Evolutionary conservation across 2,113 vertebrate genomes (phyloP).

Genomic region (Cephalopholis sonnerati): DNA sequence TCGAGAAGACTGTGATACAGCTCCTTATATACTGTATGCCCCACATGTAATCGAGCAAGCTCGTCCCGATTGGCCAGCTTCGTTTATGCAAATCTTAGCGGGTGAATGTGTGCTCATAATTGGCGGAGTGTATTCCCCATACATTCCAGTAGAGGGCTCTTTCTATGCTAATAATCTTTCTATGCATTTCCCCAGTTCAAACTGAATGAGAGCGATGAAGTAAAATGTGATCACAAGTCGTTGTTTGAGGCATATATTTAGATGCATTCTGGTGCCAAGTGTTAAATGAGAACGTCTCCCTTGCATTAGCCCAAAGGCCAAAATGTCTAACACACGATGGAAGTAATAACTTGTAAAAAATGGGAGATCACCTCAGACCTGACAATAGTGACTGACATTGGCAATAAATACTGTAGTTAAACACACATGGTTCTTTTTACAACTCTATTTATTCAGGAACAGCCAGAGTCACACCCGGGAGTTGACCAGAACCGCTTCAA

Average conservation of each 20-base stretch:
- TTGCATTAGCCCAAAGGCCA: background rate
- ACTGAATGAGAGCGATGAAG: background rate
- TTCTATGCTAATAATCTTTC: too few relatives aligned
- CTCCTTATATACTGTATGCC: too few relatives aligned
- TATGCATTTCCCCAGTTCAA: background rate
- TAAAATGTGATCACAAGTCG: background rate
- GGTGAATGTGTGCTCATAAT: too few relatives aligned
- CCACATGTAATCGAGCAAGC: too few relatives aligned
- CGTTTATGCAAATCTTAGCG: too few relatives aligned
- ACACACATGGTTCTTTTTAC: background rate
- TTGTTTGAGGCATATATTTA: background rate
- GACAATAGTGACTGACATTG: background rate
- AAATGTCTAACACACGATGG: background rate
- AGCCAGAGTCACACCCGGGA: constrained; percentile 9
- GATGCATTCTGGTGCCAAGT: background rate
- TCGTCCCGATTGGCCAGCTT: too few relatives aligned
- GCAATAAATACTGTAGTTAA: too few relatives aligned
- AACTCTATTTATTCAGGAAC: background rate
- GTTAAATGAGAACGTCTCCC: too few relatives aligned
- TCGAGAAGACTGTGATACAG: too few relatives aligned
- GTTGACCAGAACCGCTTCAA: background rate
- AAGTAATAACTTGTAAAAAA: background rate
- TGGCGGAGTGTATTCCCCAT: too few relatives aligned
- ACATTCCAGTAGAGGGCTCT: too few relatives aligned
- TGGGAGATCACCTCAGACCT: background rate